Percentiles rank a stretch among this genome's conserved stretches.
Conservation (phyloP, 2,113 vertebrate genomes). For the Pterocles gutturalis region DNA sequence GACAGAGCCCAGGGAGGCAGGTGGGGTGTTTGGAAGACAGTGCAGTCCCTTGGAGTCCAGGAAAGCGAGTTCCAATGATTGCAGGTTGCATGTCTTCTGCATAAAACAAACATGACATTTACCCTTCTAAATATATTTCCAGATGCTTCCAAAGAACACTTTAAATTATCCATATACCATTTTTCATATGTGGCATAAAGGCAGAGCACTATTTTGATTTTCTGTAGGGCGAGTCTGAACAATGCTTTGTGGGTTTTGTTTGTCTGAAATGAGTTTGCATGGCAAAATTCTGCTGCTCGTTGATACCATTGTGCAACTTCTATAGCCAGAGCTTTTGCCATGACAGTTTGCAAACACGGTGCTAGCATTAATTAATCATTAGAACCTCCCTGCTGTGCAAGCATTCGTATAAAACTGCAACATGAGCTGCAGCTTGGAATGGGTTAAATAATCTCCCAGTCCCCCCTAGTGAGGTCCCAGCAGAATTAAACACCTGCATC, state of each 20-base stretch:
- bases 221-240: neutral
- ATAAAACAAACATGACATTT: neutral
- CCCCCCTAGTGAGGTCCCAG: neutral
- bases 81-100: neutral
- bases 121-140: neutral
- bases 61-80: neutral
- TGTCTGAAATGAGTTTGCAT: neutral
- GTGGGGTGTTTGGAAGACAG: neutral
- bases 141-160: neutral
- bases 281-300: neutral
- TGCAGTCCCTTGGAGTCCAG: neutral
- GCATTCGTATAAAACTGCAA: neutral
- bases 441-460: neutral
- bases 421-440: accelerated
- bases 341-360: neutral
- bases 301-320: neutral
- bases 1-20: neutral
- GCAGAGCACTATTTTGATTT: neutral
- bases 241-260: neutral
- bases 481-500: neutral
- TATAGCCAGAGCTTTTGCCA: neutral
- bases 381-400: neutral
- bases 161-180: neutral
- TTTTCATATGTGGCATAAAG: neutral
- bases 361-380: neutral